These are phyloP conservation scores for Lacanobia oleracea DNA, from an alignment of 2,888 invertebrate genomes.

Conservation along the genomic window DNA sequence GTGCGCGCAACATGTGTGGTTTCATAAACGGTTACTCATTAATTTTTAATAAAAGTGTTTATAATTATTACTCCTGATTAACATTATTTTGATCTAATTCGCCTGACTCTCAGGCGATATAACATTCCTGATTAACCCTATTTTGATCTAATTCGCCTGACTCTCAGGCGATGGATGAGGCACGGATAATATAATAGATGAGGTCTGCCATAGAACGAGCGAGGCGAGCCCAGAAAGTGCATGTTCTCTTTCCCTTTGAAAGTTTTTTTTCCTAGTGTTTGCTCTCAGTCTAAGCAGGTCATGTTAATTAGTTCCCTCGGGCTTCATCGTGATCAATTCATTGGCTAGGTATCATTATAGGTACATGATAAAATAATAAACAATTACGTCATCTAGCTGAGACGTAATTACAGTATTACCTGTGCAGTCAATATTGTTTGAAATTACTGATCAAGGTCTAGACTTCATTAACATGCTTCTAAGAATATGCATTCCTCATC, in stretches of 20 bases:
- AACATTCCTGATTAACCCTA: too few relatives aligned
- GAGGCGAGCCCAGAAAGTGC: neutral
- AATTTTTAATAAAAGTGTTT: neutral
- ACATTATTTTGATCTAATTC: neutral
- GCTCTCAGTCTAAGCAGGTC: neutral
- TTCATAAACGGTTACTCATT: neutral
- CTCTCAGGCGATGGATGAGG: too few relatives aligned
- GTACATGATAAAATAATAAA: constrained; percentile 38
- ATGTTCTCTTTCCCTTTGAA: neutral
- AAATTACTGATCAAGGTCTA: constrained; percentile 33
- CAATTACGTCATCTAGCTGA: constrained; percentile 38
- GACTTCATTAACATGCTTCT: constrained; percentile 18
- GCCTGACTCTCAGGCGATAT: too few relatives aligned
- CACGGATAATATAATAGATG: too few relatives aligned
- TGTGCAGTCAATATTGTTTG: constrained; percentile 32
- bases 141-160: too few relatives aligned
- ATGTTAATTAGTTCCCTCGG: constrained; percentile 25
- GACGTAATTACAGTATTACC: constrained; percentile 22
- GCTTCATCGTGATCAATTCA: constrained; percentile 32
- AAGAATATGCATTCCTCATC: constrained; percentile 1
- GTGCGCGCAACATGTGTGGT: neutral
- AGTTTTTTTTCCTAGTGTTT: neutral
- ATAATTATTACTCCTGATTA: too few relatives aligned
- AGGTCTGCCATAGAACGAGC: too few relatives aligned
- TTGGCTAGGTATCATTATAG: constrained; percentile 34